Base-by-base conservation (phyloP, 1,140 invertebrate genomes). In the Choristoneura fumiferana region DNA sequence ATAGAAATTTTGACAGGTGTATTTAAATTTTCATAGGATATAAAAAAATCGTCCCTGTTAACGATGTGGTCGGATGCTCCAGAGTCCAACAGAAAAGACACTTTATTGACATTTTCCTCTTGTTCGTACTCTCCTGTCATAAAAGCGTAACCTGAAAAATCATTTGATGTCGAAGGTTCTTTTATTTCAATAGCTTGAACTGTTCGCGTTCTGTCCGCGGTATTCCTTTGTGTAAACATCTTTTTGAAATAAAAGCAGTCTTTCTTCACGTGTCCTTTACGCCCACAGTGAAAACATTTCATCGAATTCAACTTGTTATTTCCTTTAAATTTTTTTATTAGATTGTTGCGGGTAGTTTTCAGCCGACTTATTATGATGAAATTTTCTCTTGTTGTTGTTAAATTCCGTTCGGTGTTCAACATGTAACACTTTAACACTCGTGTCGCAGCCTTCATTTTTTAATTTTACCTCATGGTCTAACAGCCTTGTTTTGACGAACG, bases 401-500 rank as follows among this genome's bases (percentile, higher is more conserved):
- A 9, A 13, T 36, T 54, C 8, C 5, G 10, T 15, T 55, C 58
- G 49, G 34, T 18, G 34, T 43, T 35, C 53, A 34, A 58, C 59
- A 58, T 65, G 69, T 17, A 76, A 33, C n/a, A 74, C 65, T 67
- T 73, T 76, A 12, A 29, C 37, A 62, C 73, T 79, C 18, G 71
- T 75, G 49, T 75, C 67, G 29, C 57, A 57, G 14, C 55, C 58
- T 15, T 54, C 52, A 34, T 55, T 52, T 54, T 36, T 61, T 33
- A 70, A 14, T 58, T 80, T 78, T 34, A 67, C 62, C 56, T 79
- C 74, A 39, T 78, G 69, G 58, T 81, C 78, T n/a, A 80, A 52
- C 34, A 79, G 54, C 53, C 66, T 43, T n/a, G 57, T n/a, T n/a
- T 67, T 76, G 9, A 78, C 69, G 67, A 78, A 81, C 10, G 43